Base-by-base conservation (phyloP, 1,140 invertebrate species). In the Scylla paramamosain region DNA sequence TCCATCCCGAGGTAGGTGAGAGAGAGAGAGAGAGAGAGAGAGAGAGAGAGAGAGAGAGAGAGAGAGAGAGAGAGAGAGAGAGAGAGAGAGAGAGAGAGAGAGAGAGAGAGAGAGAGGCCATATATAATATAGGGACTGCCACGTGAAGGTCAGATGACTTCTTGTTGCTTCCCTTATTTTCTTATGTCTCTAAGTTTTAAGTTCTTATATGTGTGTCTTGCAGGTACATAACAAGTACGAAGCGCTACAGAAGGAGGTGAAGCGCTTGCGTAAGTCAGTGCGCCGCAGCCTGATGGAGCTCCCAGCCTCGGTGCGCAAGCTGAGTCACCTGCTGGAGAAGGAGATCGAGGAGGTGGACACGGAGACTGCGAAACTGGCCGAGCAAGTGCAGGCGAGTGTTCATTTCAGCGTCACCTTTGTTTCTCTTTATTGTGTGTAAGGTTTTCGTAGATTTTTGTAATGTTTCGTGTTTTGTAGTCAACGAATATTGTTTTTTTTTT, bases 191-290 rank as follows among this genome's bases (percentile, higher is more conserved):
- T 20, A 59, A 59, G 12, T 20, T 59, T 8, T 4, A 12, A 59
- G 52, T 39, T 39, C 39, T 39, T 39, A 39, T 39, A 39, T 39
- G 39, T 39, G 39, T 39, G 39, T 39, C n/a, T 32, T 39, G 7
- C 86, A 96, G 96, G 95, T 95, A n/a, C 95, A 96, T 45, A 95
- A 94, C 46, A 96, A 96, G 52, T 96, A 96, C 92, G 96, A 96
- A 16, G 95, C 92, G 25, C 94, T 96, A 31, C 94, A 94, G 91
- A 96, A 96, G 92, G 95, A 96, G 59, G 90, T 95, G 83, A 94
- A 95, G 77, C 59, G 96, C 3, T 92, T 96, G 46, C 45, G 94
- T 14, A 96, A 96, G 89, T 94, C 94, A 39, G 29, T 96, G 25
- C 93, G 92, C 0, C 86, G 96, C 16, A 95, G 95, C 52, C 87